Evolutionary conservation across 2,797 vertebrate genomes (phyloP).

Genomic region (Anas bernieri): DNA sequence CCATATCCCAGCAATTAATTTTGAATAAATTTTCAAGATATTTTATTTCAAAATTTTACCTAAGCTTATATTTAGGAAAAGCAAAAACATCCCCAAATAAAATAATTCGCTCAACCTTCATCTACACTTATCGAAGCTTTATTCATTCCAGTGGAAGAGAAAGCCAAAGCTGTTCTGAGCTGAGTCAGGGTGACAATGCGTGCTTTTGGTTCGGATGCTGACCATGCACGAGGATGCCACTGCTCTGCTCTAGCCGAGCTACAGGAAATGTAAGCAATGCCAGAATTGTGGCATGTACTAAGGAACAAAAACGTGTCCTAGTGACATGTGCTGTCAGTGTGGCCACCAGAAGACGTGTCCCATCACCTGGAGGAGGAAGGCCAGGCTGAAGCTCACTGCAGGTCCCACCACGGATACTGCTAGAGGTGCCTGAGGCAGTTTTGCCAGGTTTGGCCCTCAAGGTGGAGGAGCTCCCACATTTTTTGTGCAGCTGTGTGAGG

Average conservation of each 20-base stretch:
- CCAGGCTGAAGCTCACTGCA: neutral
- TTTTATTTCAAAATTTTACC: neutral
- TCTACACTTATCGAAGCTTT: neutral
- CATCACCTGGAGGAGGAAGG: neutral
- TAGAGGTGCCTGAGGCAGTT: neutral
- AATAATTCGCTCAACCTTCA: neutral
- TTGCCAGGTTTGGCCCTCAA: neutral
- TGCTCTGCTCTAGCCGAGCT: neutral
- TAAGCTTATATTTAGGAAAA: neutral
- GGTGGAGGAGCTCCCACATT: neutral
- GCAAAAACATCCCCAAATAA: neutral
- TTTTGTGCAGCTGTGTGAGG: neutral
- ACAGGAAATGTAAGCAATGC: neutral
- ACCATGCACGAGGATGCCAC: neutral
- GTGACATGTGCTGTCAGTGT: accelerated
- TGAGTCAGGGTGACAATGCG: neutral
- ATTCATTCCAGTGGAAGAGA: neutral
- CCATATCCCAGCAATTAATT: neutral
- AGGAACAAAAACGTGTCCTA: accelerated
- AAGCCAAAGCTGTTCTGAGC: neutral
- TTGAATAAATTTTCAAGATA: neutral
- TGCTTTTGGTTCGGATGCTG: neutral
- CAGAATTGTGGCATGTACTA: neutral
- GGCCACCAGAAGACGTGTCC: neutral
- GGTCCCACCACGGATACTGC: accelerated